phyloP scores from a whole-genome alignment of 2,113 vertebrate species.

The Psephotus haematonotus region DNA sequence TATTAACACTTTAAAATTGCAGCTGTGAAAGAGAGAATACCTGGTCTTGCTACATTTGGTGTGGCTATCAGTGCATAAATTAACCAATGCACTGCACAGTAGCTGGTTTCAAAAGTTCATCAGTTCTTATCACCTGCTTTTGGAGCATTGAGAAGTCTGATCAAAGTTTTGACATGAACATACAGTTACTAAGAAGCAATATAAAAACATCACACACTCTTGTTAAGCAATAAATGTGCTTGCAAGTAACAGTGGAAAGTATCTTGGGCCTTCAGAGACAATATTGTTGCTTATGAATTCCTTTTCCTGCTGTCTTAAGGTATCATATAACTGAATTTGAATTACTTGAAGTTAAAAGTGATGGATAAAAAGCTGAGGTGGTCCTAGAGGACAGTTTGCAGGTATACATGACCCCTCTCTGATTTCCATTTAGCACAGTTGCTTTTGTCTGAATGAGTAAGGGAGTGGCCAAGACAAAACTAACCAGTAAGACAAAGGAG shows the following conservation, averaged over 20 bases:
- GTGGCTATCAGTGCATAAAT: background rate
- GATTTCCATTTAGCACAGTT: background rate
- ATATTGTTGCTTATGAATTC: background rate
- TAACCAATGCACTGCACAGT: background rate
- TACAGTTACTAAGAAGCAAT: background rate
- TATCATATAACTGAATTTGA: background rate
- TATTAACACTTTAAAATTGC: background rate
- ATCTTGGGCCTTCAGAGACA: background rate
- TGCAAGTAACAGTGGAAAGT: background rate
- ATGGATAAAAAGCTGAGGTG: background rate
- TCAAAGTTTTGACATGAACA: background rate
- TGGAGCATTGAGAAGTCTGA: background rate
- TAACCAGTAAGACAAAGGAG: background rate
- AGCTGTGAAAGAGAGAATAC: background rate
- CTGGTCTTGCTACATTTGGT: background rate
- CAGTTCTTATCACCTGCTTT: background rate
- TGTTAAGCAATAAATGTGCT: background rate
- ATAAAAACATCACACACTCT: background rate
- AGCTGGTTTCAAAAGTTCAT: background rate
- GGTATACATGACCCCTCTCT: background rate
- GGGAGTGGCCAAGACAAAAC: background rate
- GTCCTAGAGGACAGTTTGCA: background rate
- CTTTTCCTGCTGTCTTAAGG: background rate
- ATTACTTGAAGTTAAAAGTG: background rate
- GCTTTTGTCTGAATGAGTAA: background rate